Percentiles rank a stretch among this genome's conserved stretches.
phyloP scores from a whole-genome alignment of 1,140 invertebrate genomes.

The Drosophila watanabei region DNA sequence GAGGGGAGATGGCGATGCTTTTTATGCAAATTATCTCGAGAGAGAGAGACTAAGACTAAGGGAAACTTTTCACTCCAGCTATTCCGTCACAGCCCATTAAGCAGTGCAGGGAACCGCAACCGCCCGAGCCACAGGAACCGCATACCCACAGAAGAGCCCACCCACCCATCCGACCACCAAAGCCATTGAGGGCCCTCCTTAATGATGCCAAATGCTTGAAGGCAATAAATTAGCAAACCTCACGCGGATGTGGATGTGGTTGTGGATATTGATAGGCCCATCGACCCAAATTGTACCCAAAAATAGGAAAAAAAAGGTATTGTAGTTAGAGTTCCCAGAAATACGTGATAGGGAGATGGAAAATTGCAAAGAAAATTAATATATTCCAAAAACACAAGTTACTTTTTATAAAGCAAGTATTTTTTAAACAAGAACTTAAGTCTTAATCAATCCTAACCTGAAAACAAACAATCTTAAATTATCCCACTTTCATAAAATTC shows the following conservation, averaged over 20 bases:
- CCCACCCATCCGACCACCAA: constrained; percentile 32
- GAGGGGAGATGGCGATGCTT: constrained; percentile 10
- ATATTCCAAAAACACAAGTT: not conserved
- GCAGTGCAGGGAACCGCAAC: constrained; percentile 68
- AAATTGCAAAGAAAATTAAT: not conserved
- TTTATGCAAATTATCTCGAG: constrained; percentile 72
- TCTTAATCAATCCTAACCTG: not conserved
- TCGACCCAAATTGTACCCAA: constrained; percentile 31
- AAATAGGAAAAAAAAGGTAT: constrained; percentile 6
- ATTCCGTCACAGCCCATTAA: constrained; percentile 77
- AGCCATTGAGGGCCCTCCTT: constrained; percentile 49
- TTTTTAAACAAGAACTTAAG: not conserved
- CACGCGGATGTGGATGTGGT: constrained; percentile 46
- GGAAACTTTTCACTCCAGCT: constrained; percentile 76
- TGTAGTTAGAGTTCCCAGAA: not conserved
- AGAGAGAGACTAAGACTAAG: constrained; percentile 16
- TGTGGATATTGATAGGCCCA: constrained; percentile 35
- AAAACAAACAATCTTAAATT: not conserved
- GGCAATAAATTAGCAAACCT: constrained; percentile 76
- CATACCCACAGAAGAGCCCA: constrained; percentile 2
- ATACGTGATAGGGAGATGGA: not conserved
- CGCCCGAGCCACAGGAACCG: constrained; percentile 22
- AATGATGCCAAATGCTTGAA: constrained; percentile 74
- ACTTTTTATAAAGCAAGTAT: not conserved
- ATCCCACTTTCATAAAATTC: not conserved